These are phyloP conservation scores for Cryptocheilus praepositus DNA, from an alignment of 2,888 invertebrate species.

Conservation along the genomic window DNA sequence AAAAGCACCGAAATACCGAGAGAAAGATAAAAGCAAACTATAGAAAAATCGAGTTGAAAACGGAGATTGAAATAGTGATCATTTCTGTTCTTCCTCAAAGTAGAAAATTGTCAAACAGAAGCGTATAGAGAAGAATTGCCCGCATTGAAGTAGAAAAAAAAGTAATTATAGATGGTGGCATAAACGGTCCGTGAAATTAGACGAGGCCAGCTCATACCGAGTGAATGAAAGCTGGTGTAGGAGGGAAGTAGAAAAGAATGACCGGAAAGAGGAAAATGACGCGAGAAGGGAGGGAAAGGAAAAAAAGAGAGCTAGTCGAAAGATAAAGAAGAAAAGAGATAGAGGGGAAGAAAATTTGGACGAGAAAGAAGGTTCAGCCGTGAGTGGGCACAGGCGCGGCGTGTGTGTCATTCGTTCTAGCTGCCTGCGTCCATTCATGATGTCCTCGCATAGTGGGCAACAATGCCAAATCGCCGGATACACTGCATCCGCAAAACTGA, in stretches of 20 bases:
- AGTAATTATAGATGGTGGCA: not conserved
- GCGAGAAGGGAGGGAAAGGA: not conserved
- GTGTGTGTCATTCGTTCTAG: constrained; percentile 59
- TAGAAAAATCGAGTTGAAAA: too few relatives aligned
- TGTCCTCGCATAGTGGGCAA: constrained; percentile 49
- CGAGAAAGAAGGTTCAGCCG: constrained; percentile 28
- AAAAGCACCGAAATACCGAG: too few relatives aligned
- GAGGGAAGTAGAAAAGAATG: not conserved
- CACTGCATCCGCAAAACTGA: constrained; percentile 71
- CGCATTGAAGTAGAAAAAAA: too few relatives aligned
- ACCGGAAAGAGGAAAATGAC: not conserved
- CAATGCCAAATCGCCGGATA: constrained; percentile 72
- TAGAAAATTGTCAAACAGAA: too few relatives aligned
- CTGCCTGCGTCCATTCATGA: constrained; percentile 65
- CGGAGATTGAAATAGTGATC: too few relatives aligned
- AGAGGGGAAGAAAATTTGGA: constrained; percentile 12
- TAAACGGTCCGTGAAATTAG: not conserved
- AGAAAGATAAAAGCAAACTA: too few relatives aligned
- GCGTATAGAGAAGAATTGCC: too few relatives aligned
- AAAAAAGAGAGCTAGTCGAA: constrained; percentile 6
- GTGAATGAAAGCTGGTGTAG: not conserved
- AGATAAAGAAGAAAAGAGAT: constrained; percentile 30
- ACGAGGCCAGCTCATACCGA: not conserved
- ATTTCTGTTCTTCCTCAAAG: too few relatives aligned
- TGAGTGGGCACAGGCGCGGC: constrained; percentile 31